Evolutionary conservation across 2,113 vertebrate genomes (phyloP), one percentile per base, ranked within the genome.

Genomic region (Calidris pygmaea): DNA sequence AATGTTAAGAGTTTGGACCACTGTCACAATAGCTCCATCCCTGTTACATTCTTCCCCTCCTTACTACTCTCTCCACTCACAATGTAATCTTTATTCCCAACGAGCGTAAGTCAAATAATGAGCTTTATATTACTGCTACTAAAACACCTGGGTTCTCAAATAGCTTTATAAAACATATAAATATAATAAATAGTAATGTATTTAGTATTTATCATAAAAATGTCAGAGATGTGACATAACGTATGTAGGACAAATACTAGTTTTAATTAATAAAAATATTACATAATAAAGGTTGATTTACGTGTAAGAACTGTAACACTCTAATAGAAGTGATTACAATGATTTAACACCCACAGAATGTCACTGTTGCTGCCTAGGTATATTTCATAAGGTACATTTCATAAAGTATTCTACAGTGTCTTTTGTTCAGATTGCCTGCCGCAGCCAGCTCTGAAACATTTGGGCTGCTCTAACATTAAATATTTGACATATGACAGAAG

Each of bases 131-230:
- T 81, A 65, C 27, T 70, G 24, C 19, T 58, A 37, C 73, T 81
- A 65, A 73, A 92, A 85, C 83, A 92, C 32, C 60, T 72, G 45
- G 4, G 10, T 34, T 90, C 66, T 85, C 43, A 92, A 87, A 78
- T 37, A 92, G 37, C 45, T 87, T 74, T 89, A 56, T 56, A 93
- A 56, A 92, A 68, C 43, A 78, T 22, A 74, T 30, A 65, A 45
- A 66, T 10, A 7, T 78, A 80, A 71, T 84, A 93, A 93, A 87
- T 52, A 60, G 37, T 43, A 76, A 77, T 30, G 45, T 88, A 88
- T 67, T 91, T 89, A 59, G 35, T 75, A 68, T 65, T 92, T 93
- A 56, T 21, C 37, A 67, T 90, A 67, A 97, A 94, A 96, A 87
- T 63, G 59, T 90, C 60, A 48, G 22, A 34, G 37, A 87, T 81